Evolutionary conservation across 2,113 vertebrate genomes (phyloP).

Genomic region (Pelobates fuscus): DNA sequence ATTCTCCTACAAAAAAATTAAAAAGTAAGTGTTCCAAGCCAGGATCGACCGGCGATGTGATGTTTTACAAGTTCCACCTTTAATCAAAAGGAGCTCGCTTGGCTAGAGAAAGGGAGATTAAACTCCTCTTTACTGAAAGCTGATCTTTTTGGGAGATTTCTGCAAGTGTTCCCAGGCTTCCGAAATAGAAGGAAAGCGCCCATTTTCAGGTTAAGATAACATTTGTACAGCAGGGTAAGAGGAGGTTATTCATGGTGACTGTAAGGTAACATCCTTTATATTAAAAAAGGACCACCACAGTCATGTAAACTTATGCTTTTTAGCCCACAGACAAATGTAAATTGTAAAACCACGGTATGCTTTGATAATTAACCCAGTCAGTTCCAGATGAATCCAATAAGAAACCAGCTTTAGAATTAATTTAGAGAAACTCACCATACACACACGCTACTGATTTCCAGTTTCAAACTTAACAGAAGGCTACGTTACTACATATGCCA

Average conservation of each 20-base stretch:
- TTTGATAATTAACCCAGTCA: too few species aligned
- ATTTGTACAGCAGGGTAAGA: constrained; percentile 10
- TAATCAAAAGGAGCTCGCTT: constrained; percentile 28
- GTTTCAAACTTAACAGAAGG: too few species aligned
- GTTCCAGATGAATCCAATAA: too few species aligned
- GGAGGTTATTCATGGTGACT: constrained; percentile 31
- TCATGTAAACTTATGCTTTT: background rate
- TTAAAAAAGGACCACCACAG: background rate
- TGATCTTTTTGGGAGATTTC: constrained; percentile 37
- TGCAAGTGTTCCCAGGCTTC: constrained; percentile 39
- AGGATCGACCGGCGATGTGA: constrained; percentile 15
- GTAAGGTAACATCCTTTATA: background rate
- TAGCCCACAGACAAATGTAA: background rate
- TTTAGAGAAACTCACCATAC: too few species aligned
- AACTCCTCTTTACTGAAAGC: constrained; percentile 41
- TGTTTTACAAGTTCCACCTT: constrained; percentile 25
- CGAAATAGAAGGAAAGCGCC: constrained; percentile 26
- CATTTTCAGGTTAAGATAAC: constrained; percentile 34
- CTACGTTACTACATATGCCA: too few species aligned
- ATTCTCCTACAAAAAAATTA: too few species aligned
- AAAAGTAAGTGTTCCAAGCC: background rate
- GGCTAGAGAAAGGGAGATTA: constrained; percentile 30
- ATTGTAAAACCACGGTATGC: too few species aligned
- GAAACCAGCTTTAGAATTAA: too few species aligned
- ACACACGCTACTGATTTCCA: too few species aligned